Percentiles rank a stretch among this genome's conserved stretches.
These are phyloP conservation scores for Eupristina koningsbergeri DNA, from an alignment of 1,140 invertebrate genomes.

Conservation along the genomic window DNA sequence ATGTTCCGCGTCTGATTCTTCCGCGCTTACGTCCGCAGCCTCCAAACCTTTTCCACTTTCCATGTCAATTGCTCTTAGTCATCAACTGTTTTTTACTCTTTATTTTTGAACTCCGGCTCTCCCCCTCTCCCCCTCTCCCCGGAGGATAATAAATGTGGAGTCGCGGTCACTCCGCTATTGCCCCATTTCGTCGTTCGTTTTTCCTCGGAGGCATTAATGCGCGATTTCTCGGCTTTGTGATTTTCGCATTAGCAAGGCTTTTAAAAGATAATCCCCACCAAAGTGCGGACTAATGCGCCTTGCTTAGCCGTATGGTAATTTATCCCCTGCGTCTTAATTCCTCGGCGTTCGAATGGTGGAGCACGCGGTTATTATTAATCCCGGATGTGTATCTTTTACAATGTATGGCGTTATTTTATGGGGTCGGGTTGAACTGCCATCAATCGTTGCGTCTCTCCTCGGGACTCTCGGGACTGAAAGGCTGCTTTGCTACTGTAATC, in stretches of 20 bases:
- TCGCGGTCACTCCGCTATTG: neutral
- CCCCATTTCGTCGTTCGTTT: neutral
- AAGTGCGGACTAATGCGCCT: constrained; percentile 6
- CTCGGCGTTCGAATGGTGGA: neutral
- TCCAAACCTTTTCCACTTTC: neutral
- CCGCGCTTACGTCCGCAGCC: neutral
- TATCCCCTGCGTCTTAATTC: neutral
- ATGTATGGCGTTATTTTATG: constrained; percentile 25
- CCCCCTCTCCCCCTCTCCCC: neutral
- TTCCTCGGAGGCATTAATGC: neutral
- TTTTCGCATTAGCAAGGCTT: constrained; percentile 39
- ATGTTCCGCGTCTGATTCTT: constrained; percentile 26
- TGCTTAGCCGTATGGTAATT: constrained; percentile 42
- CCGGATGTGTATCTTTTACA: constrained; percentile 35
- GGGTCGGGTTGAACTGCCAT: constrained; percentile 7
- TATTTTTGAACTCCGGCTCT: too few species aligned
- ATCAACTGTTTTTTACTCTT: too few species aligned
- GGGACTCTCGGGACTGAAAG: neutral
- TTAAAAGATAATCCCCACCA: constrained; percentile 23
- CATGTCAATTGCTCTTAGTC: constrained; percentile 5
- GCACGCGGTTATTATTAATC: constrained; percentile 35
- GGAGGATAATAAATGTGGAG: constrained; percentile 1
- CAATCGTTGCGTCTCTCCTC: neutral
- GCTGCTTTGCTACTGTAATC: neutral
- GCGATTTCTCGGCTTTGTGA: constrained; percentile 23